phyloP scores from a whole-genome alignment of 2,113 vertebrate genomes.

The Nerophis ophidion region DNA sequence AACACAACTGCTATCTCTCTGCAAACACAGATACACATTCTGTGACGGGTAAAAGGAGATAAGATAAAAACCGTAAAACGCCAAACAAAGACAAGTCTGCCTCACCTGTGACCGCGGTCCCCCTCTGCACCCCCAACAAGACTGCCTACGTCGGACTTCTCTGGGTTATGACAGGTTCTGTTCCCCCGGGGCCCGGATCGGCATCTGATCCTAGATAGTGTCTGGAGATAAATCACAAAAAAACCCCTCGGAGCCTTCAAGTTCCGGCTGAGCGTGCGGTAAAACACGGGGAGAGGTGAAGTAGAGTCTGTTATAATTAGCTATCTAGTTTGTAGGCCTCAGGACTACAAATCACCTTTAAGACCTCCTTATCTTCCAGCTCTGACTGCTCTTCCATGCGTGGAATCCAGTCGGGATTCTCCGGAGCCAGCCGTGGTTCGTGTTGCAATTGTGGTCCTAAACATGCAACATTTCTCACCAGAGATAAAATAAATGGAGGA shows the following conservation, averaged over 20 bases:
- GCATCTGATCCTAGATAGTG: constrained; percentile 7
- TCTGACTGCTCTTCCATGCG: background rate
- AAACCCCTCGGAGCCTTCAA: background rate
- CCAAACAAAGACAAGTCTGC: constrained; percentile 14
- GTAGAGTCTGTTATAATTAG: background rate
- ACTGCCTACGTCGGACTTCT: constrained; percentile 8
- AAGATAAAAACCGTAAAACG: constrained; percentile 52
- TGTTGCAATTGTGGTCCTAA: constrained; percentile 37
- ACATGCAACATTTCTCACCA: constrained; percentile 38
- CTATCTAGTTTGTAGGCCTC: constrained; percentile 1
- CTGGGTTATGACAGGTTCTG: constrained; percentile 13
- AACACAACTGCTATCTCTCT: background rate
- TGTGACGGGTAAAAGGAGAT: constrained; percentile 39
- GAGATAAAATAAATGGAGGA: constrained; percentile 23
- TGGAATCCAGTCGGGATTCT: constrained; percentile 34
- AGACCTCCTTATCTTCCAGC: constrained; percentile 9
- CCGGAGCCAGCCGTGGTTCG: constrained; percentile 27
- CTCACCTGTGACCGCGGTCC: constrained; percentile 11
- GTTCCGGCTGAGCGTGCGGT: constrained; percentile 2
- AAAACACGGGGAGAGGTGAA: background rate
- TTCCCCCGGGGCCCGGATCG: constrained; percentile 13
- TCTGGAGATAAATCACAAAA: constrained; percentile 13
- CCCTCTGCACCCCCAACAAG: constrained; percentile 22
- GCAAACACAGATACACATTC: constrained; percentile 4
- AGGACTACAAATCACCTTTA: constrained; percentile 13